Conservation (phyloP, 2,113 vertebrate genomes). For the Periophthalmodon schlosseri region DNA sequence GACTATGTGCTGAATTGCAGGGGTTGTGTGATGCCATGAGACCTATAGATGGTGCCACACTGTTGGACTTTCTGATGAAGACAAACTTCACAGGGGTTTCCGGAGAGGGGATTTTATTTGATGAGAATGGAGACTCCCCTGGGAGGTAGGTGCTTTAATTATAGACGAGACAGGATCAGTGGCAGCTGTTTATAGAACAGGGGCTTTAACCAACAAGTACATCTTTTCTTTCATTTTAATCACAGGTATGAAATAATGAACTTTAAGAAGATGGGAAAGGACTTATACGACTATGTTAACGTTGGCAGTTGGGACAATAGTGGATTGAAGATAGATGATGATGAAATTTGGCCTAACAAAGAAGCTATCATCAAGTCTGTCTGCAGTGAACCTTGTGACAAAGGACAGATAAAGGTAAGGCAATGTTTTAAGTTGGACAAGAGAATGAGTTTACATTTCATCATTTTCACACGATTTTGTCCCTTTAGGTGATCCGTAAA, state of each 20-base stretch:
- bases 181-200: not conserved
- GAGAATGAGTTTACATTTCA: not conserved
- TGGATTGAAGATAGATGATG: conserved; percentile 93
- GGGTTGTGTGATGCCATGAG: conserved; percentile 95
- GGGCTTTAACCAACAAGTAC: not conserved
- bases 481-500: conserved; percentile 92
- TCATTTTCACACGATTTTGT: not conserved
- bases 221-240: not conserved
- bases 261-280: conserved; percentile 98
- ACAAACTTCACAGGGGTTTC: conserved; percentile 96
- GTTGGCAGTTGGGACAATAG: conserved; percentile 98
- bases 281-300: conserved; percentile 95
- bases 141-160: conserved; percentile 82
- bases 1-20: conserved; percentile 35
- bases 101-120: conserved; percentile 93
- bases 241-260: conserved; percentile 98
- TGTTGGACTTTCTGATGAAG: conserved; percentile 95
- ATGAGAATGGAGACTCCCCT: conserved; percentile 95
- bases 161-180: not conserved
- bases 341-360: conserved; percentile 94
- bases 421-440: not conserved
- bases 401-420: conserved; percentile 96
- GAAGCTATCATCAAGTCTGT: conserved; percentile 89
- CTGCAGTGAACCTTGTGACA: conserved; percentile 97
- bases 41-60: conserved; percentile 91